These are phyloP conservation scores for Crossocerus cetratus DNA, from an alignment of 2,888 invertebrate genomes.

Conservation along the genomic window DNA sequence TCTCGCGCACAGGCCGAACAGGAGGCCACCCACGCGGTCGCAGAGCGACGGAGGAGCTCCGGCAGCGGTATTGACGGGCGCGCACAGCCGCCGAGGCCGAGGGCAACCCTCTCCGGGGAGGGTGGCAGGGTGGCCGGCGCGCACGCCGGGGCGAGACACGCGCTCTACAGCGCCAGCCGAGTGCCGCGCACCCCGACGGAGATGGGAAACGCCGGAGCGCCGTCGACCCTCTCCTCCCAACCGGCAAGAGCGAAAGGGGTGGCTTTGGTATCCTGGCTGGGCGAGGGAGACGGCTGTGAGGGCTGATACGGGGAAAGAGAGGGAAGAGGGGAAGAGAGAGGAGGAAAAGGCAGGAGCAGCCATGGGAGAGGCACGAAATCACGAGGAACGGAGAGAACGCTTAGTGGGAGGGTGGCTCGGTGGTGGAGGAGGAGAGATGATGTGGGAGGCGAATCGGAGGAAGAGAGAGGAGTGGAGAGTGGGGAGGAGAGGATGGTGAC, in stretches of 20 bases:
- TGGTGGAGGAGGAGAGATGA: slow-evolving; percentile 23
- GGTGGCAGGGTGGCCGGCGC: background rate
- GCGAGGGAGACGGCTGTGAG: slow-evolving; percentile 15
- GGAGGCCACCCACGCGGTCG: slow-evolving; percentile 41
- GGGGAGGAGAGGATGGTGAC: slow-evolving; percentile 46
- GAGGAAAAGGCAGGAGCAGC: background rate
- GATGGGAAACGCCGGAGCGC: background rate
- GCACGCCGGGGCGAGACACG: too few relatives aligned
- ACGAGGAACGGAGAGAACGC: background rate
- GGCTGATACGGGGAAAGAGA: slow-evolving; percentile 26
- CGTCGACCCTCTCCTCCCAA: background rate
- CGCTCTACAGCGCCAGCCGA: too few relatives aligned
- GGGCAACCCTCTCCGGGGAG: background rate
- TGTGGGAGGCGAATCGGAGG: background rate
- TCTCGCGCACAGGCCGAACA: too few relatives aligned
- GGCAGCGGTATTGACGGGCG: slow-evolving; percentile 39
- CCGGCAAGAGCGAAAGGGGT: slow-evolving; percentile 6
- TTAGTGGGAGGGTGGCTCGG: background rate
- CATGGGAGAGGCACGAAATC: background rate
- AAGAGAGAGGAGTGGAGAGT: slow-evolving; percentile 16
- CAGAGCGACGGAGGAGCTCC: slow-evolving; percentile 69
- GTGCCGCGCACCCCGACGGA: background rate
- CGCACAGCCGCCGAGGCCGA: slow-evolving; percentile 12
- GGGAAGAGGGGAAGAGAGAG: slow-evolving; percentile 9
- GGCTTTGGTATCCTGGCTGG: slow-evolving; percentile 22